These are phyloP conservation scores for Chymomyza costata DNA, from an alignment of 1,140 invertebrate genomes.

Conservation along the genomic window DNA sequence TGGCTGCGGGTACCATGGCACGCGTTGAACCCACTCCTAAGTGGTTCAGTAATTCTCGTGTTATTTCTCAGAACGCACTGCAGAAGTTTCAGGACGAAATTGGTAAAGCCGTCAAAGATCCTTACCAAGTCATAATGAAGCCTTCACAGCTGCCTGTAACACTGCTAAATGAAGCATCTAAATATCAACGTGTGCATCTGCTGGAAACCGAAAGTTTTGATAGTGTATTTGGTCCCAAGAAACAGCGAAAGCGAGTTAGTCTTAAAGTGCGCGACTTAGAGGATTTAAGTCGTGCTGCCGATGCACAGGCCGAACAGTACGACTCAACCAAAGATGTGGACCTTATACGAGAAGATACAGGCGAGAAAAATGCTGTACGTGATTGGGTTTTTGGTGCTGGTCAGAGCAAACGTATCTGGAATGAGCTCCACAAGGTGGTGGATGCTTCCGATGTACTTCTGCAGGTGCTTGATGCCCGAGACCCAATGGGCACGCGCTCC, in stretches of 20 bases:
- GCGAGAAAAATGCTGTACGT: constrained; percentile 83
- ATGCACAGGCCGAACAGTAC: constrained; percentile 85
- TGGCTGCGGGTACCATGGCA: constrained; percentile 92
- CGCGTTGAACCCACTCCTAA: constrained; percentile 97
- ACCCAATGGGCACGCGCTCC: constrained; percentile 96
- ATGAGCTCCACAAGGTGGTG: constrained; percentile 99
- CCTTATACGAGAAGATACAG: constrained; percentile 87
- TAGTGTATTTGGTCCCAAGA: constrained; percentile 96
- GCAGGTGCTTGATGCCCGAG: constrained; percentile 94
- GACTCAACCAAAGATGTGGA: constrained; percentile 87
- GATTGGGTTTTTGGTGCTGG: constrained; percentile 95
- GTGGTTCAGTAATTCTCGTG: constrained; percentile 97
- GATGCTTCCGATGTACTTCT: constrained; percentile 98
- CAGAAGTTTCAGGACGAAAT: constrained; percentile 99
- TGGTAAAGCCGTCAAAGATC: constrained; percentile 94
- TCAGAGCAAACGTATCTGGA: constrained; percentile 98
- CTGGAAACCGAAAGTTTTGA: constrained; percentile 97
- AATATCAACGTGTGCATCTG: constrained; percentile 93
- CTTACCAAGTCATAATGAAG: constrained; percentile 98
- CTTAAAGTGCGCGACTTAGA: constrained; percentile 84
- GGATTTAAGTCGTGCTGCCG: constrained; percentile 82
- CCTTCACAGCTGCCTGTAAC: constrained; percentile 96
- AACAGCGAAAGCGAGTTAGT: constrained; percentile 92
- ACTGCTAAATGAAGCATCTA: constrained; percentile 94
- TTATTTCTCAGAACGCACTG: constrained; percentile 94